A percentile compares a stretch with the other conserved stretches of the same genome.
Conservation (phyloP, 2,888 invertebrate species). For the Apotomis turbidana region DNA sequence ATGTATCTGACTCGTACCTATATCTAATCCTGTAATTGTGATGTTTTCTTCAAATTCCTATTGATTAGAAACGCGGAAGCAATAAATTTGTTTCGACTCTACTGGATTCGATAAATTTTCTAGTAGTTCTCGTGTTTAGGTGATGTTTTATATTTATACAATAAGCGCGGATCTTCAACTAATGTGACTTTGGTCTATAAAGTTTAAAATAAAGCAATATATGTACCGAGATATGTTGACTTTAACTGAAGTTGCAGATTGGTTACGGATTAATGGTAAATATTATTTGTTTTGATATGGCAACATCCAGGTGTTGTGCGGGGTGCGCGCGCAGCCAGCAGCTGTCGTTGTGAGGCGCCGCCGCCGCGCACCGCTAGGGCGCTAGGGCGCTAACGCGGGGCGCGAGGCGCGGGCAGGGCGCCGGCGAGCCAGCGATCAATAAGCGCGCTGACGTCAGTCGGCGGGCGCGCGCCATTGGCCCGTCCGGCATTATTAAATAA, state of each 20-base stretch:
- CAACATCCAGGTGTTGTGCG: slow-evolving; percentile 27
- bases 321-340: slow-evolving; percentile 49
- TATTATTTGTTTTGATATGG: slow-evolving; percentile 27
- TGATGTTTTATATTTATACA: too few relatives aligned
- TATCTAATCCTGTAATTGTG: too few relatives aligned
- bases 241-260: neutral
- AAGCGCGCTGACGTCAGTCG: slow-evolving; percentile 76
- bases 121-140: too few relatives aligned
- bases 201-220: too few relatives aligned
- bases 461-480: slow-evolving; percentile 78
- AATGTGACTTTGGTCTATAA: too few relatives aligned
- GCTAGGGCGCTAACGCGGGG: slow-evolving; percentile 44
- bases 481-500: slow-evolving; percentile 79
- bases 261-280: slow-evolving; percentile 58
- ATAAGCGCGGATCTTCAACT: too few relatives aligned
- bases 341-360: slow-evolving; percentile 48
- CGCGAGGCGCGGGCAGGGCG: slow-evolving; percentile 53
- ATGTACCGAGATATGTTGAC: too few relatives aligned
- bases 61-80: too few relatives aligned
- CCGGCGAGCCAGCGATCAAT: slow-evolving; percentile 68
- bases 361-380: slow-evolving; percentile 4
- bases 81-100: too few relatives aligned
- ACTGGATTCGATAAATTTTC: too few relatives aligned
- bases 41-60: too few relatives aligned
- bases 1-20: neutral